Evolutionary conservation across 2,888 invertebrate genomes (phyloP).

Genomic region (Bembecia ichneumoniformis): DNA sequence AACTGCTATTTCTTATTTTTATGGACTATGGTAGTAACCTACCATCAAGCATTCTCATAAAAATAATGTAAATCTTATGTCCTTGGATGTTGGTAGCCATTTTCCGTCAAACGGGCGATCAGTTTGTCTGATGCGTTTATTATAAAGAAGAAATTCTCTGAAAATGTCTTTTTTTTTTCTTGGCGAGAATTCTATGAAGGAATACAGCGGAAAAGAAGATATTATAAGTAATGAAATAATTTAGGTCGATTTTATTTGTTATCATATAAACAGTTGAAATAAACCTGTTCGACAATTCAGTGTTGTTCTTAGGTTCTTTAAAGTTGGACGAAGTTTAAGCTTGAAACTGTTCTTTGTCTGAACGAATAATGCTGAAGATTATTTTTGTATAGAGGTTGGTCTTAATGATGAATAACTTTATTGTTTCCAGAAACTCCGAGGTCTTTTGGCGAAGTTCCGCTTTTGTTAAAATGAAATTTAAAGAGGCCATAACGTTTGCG

Average conservation of each 20-base stretch:
- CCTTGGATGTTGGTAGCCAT: too few species aligned
- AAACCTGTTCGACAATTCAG: neutral
- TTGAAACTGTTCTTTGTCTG: conserved; percentile 10
- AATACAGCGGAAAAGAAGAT: too few species aligned
- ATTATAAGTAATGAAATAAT: too few species aligned
- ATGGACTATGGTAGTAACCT: too few species aligned
- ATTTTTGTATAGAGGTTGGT: conserved; percentile 17
- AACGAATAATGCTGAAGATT: conserved; percentile 11
- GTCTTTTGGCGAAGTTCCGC: conserved; percentile 16
- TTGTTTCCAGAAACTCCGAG: conserved; percentile 17
- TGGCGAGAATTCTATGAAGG: too few species aligned
- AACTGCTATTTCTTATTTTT: too few species aligned
- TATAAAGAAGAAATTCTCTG: too few species aligned
- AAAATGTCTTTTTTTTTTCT: too few species aligned
- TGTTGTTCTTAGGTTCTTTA: conserved; percentile 6
- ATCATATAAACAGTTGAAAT: neutral
- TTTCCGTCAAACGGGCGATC: too few species aligned
- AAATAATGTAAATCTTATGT: too few species aligned
- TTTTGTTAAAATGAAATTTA: conserved; percentile 22
- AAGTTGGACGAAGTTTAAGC: conserved; percentile 9
- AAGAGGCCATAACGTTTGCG: conserved; percentile 11
- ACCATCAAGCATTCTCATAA: too few species aligned
- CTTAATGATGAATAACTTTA: conserved; percentile 24
- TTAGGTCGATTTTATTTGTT: neutral
- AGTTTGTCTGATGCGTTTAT: too few species aligned